Evolutionary conservation across 2,113 vertebrate genomes (phyloP).

Genomic region (Cranoglanis bouderius): DNA sequence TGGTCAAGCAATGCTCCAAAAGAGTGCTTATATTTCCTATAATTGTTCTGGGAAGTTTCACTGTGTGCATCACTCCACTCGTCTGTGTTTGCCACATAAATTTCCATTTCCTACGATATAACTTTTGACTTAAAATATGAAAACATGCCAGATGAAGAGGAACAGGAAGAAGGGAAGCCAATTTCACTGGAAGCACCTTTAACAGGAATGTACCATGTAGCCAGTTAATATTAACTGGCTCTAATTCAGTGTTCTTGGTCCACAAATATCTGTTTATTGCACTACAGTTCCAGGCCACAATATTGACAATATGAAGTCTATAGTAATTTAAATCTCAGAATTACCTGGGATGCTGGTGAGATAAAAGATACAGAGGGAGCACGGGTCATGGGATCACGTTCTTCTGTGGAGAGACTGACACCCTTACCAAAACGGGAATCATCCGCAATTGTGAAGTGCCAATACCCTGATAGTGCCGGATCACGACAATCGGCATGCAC

Average conservation of each 20-base stretch:
- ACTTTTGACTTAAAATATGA: too few species aligned
- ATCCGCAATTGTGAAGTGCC: not conserved
- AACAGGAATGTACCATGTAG: too few species aligned
- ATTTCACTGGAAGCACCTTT: too few species aligned
- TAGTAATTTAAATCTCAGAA: not conserved
- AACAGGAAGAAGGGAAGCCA: too few species aligned
- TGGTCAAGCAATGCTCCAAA: too few species aligned
- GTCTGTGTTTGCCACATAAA: too few species aligned
- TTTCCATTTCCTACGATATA: too few species aligned
- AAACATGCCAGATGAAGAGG: too few species aligned
- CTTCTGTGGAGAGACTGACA: not conserved
- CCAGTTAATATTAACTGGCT: not conserved
- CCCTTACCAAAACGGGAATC: not conserved
- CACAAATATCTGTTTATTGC: not conserved
- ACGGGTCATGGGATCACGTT: not conserved
- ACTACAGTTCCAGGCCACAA: not conserved
- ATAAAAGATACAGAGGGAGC: not conserved
- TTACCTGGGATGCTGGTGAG: not conserved
- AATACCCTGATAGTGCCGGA: not conserved
- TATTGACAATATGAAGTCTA: not conserved
- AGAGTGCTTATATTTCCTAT: too few species aligned
- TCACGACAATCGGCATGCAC: not conserved
- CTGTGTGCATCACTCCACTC: too few species aligned
- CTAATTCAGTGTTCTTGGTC: not conserved
- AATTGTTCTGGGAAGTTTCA: too few species aligned